Conservation (phyloP, 53 echinoderm and acorn worm genomes). For the Luidia sarsii region DNA sequence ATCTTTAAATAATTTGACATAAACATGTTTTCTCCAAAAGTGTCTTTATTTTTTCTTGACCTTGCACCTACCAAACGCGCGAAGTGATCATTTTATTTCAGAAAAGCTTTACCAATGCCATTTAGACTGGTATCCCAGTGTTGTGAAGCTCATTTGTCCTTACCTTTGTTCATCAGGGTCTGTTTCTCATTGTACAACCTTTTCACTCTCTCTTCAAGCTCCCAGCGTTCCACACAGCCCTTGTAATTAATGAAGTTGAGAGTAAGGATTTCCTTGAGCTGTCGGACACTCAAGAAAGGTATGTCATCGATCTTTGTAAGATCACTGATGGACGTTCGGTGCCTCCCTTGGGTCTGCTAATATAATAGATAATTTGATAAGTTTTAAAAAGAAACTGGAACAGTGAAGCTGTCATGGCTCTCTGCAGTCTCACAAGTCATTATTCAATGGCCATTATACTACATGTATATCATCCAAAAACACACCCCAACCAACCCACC, state of each 20-base stretch:
- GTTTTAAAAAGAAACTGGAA: neutral
- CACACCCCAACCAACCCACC: too few relatives aligned
- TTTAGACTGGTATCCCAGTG: too few relatives aligned
- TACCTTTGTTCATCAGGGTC: slow-evolving; percentile 68
- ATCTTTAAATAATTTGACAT: too few relatives aligned
- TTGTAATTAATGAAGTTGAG: slow-evolving; percentile 94
- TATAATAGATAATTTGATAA: neutral
- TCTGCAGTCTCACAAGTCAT: neutral
- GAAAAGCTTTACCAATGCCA: too few relatives aligned
- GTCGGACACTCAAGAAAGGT: slow-evolving; percentile 62
- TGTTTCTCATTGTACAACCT: slow-evolving; percentile 77
- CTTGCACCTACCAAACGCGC: too few relatives aligned
- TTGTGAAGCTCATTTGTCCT: too few relatives aligned
- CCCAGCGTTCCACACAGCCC: slow-evolving; percentile 93
- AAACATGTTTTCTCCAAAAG: too few relatives aligned
- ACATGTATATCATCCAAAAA: too few relatives aligned
- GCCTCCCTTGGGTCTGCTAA: slow-evolving; percentile 48
- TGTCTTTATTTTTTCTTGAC: too few relatives aligned
- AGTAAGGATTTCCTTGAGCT: slow-evolving; percentile 87
- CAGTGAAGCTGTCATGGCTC: too few relatives aligned
- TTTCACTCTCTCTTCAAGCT: slow-evolving; percentile 83
- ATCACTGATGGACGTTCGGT: slow-evolving; percentile 87
- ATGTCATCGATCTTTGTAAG: slow-evolving; percentile 70
- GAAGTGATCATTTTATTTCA: too few relatives aligned
- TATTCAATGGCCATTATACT: too few relatives aligned